Conservation (phyloP, 2,888 invertebrate species). For the Lutraria lutraria region DNA sequence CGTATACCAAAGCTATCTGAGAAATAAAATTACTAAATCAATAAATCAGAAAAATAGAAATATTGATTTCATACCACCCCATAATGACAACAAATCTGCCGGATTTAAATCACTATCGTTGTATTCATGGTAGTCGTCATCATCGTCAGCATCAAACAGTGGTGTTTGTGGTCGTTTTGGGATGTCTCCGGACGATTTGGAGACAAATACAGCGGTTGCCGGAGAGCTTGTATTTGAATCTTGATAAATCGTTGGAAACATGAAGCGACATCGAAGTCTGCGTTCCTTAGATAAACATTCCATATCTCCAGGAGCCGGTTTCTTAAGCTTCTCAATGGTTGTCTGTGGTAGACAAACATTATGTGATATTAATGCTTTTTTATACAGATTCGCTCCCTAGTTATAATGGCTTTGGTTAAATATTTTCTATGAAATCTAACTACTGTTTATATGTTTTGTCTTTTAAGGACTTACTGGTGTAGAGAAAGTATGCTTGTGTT, state of each 20-base stretch:
- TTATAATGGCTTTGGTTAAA: neutral
- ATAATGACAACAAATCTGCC: slow-evolving; percentile 63
- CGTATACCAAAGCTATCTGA: too few species aligned
- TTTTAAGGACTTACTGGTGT: too few species aligned
- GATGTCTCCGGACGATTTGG: slow-evolving; percentile 53
- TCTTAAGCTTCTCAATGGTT: slow-evolving; percentile 59
- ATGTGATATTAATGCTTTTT: neutral
- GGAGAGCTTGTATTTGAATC: slow-evolving; percentile 52
- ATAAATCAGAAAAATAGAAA: neutral
- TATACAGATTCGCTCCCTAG: neutral
- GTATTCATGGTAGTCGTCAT: slow-evolving; percentile 12
- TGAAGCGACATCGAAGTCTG: slow-evolving; percentile 64
- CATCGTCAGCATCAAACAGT: neutral
- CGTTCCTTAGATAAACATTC: slow-evolving; percentile 58
- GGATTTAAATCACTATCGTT: slow-evolving; percentile 51
- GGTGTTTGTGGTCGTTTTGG: slow-evolving; percentile 7
- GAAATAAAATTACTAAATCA: too few species aligned
- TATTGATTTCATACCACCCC: slow-evolving; percentile 66
- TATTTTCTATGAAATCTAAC: too few species aligned
- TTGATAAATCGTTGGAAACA: slow-evolving; percentile 70
- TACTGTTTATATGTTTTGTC: too few species aligned
- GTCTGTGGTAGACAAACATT: slow-evolving; percentile 28
- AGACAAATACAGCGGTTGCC: slow-evolving; percentile 53
- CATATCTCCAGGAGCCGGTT: slow-evolving; percentile 65
- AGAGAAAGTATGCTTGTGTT: too few species aligned